Evolutionary conservation across 2,888 invertebrate species (phyloP).

Genomic region (Tenthredo livida): DNA sequence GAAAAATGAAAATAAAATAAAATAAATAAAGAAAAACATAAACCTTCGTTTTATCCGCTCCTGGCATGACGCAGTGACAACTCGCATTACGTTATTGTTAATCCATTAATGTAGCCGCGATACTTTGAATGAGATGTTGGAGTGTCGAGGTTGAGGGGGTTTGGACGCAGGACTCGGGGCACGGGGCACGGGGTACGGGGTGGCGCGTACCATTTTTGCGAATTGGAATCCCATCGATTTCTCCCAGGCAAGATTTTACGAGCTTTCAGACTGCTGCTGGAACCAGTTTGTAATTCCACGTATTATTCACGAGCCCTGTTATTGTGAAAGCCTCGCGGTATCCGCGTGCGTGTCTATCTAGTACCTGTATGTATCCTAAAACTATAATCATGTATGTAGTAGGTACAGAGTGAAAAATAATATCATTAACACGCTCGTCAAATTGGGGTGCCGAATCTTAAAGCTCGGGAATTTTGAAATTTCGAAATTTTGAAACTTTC

Average conservation of each 20-base stretch:
- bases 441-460: too few relatives aligned
- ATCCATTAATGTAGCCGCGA: conserved; percentile 54
- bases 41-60: not conserved
- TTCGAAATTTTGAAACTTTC: too few relatives aligned
- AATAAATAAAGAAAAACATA: conserved; percentile 38
- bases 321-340: conserved; percentile 44
- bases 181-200: conserved; percentile 53
- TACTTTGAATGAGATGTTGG: conserved; percentile 38
- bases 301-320: conserved; percentile 51
- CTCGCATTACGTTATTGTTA: conserved; percentile 53
- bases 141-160: conserved; percentile 50
- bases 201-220: conserved; percentile 53
- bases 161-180: conserved; percentile 52
- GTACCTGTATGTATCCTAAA: not conserved
- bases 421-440: too few relatives aligned
- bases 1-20: not conserved
- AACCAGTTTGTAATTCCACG: conserved; percentile 50
- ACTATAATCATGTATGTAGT: not conserved
- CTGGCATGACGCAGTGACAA: conserved; percentile 3
- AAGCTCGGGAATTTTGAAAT: too few relatives aligned
- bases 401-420: too few relatives aligned
- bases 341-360: not conserved
- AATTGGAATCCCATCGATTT: conserved; percentile 52
- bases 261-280: conserved; percentile 43
- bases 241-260: conserved; percentile 47